Evolutionary conservation across 2,888 invertebrate species (phyloP).

Genomic region (Polydrusus tereticollis): DNA sequence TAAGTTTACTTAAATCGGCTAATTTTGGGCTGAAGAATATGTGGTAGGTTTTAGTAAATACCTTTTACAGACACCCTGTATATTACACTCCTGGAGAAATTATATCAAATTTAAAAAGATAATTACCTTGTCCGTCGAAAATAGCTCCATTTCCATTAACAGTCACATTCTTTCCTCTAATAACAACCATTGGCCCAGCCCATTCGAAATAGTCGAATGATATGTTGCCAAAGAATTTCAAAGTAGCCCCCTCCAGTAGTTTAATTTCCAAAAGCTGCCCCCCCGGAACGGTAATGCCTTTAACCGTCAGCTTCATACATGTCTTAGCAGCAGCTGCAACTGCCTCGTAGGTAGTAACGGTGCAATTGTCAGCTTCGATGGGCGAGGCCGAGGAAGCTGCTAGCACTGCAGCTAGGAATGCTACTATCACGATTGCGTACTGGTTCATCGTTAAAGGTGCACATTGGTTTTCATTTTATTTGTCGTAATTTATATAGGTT

Average conservation of each 20-base stretch:
- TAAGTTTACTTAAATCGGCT: too few species aligned
- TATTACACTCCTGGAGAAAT: too few species aligned
- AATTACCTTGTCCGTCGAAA: slow-evolving; percentile 28
- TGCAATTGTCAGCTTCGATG: not conserved
- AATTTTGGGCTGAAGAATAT: too few species aligned
- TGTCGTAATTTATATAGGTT: too few species aligned
- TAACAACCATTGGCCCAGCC: slow-evolving; percentile 26
- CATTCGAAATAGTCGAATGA: slow-evolving; percentile 28
- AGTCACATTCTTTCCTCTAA: slow-evolving; percentile 6
- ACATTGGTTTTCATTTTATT: too few species aligned
- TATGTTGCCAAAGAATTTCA: slow-evolving; percentile 29
- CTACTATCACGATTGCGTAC: not conserved
- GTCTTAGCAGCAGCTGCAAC: slow-evolving; percentile 23
- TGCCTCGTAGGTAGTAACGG: not conserved
- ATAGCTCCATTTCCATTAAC: not conserved
- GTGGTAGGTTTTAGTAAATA: too few species aligned
- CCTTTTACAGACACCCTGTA: too few species aligned
- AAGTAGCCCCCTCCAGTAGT: slow-evolving; percentile 22
- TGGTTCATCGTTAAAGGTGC: not conserved
- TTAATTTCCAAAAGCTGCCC: slow-evolving; percentile 23
- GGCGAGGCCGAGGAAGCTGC: not conserved
- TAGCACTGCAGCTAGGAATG: not conserved
- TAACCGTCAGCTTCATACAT: slow-evolving; percentile 21
- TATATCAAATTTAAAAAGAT: too few species aligned
- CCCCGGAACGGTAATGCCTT: slow-evolving; percentile 35